These are phyloP conservation scores for Podarcis cretensis DNA, from an alignment of 2,113 vertebrate genomes.

Conservation along the genomic window DNA sequence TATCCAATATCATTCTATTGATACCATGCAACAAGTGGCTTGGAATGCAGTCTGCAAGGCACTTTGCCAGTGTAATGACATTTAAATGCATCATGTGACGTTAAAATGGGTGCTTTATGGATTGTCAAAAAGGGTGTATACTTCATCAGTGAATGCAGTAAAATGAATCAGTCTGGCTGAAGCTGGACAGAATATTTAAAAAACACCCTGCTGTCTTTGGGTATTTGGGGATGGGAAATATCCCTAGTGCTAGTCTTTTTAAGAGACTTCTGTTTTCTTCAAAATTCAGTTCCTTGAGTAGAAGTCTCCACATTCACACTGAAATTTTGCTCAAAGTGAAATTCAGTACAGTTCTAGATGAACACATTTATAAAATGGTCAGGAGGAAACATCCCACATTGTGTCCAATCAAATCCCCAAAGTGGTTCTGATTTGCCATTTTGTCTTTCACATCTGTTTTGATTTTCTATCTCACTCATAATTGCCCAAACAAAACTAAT, in stretches of 20 bases:
- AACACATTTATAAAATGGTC: not conserved
- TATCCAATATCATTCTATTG: constrained; percentile 14
- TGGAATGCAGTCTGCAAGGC: not conserved
- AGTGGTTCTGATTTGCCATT: not conserved
- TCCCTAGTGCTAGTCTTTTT: not conserved
- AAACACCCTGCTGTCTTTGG: not conserved
- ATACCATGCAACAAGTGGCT: not conserved
- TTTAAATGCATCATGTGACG: not conserved
- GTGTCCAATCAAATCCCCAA: not conserved
- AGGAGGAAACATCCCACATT: not conserved
- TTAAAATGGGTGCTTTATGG: not conserved
- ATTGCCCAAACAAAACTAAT: not conserved
- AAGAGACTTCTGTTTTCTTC: not conserved
- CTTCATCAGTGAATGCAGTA: not conserved
- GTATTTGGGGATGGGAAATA: not conserved
- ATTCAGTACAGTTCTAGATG: not conserved
- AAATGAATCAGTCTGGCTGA: not conserved
- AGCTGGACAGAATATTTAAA: not conserved
- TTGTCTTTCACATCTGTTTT: not conserved
- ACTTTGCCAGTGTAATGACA: not conserved
- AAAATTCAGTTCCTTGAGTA: not conserved
- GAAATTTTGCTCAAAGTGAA: not conserved
- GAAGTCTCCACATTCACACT: not conserved
- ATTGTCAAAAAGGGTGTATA: not conserved
- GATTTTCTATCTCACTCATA: not conserved